Evolutionary conservation across 2,888 invertebrate genomes (phyloP), one percentile per base, ranked within the genome.

Genomic region (Chrysotoxum bicinctum): DNA sequence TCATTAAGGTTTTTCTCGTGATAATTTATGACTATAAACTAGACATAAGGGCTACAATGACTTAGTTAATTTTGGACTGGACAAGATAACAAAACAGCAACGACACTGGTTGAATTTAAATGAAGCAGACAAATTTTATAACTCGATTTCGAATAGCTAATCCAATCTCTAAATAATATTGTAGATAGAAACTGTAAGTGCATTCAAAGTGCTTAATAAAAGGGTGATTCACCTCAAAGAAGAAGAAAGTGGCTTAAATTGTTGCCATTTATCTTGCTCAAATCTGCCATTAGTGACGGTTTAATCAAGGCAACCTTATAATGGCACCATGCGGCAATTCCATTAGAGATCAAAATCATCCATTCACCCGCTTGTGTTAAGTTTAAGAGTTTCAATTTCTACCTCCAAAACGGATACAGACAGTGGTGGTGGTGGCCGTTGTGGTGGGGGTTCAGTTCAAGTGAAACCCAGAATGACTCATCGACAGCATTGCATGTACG

Each of bases 291-390:
- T 60, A 50, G 73, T 66, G 35, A 69, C 37, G 54, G 54, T 75
- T 69, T 52, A 75, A 69, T 75, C 75, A 48, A 26, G 45, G 45
- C 45, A 62, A 62, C 66, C 50, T 58, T 73, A 64, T 48, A 74
- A 45, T 60, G 30, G 37, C 62, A 69, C 50, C 32, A 30, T 64
- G 37, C 54, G 32, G 75, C 66, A 70, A 81, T 75, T 81, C 62
- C 52, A 74, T 80, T 75, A 69, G 54, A 80, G 62, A 75, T 75
- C 37, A 40, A 43, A 75, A 74, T 68, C 68, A 78, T 16, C 50
- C 12, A 66, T 68, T 73, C 58, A 70, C 21, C 75, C 81, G n/a
- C 56, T 70, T 23, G 32, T 69, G 35, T 70, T 43, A 14, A 48
- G 56, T 50, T 54, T 40, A 21, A 4, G 62, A 40, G 40, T n/a